These are phyloP conservation scores for Chrysoperla carnea DNA, from an alignment of 1,140 invertebrate genomes.

Conservation along the genomic window DNA sequence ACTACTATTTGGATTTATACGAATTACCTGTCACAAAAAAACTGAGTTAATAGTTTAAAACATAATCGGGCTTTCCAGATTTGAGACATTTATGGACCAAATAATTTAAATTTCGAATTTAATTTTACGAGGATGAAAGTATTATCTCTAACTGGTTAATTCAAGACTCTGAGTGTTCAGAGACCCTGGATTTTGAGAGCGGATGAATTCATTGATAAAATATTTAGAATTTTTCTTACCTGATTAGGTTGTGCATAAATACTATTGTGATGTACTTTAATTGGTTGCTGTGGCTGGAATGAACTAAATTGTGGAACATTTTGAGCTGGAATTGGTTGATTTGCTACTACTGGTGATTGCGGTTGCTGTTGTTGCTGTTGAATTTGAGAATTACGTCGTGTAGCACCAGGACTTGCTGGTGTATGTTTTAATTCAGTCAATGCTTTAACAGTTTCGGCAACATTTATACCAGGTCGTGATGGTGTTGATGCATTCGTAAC, in stretches of 20 bases:
- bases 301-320: too few relatives aligned
- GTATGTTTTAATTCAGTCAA: constrained; percentile 70
- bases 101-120: background rate
- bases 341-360: constrained; percentile 11
- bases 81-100: background rate
- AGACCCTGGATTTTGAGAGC: too few relatives aligned
- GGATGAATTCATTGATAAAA: too few relatives aligned
- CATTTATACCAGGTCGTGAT: constrained; percentile 30
- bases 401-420: constrained; percentile 62
- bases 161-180: too few relatives aligned
- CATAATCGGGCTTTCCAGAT: too few relatives aligned
- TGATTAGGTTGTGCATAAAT: constrained; percentile 4
- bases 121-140: too few relatives aligned
- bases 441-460: constrained; percentile 75
- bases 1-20: constrained; percentile 23
- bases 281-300: background rate
- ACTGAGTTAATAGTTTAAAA: too few relatives aligned
- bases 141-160: too few relatives aligned
- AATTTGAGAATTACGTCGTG: constrained; percentile 32
- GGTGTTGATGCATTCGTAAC: constrained; percentile 2
- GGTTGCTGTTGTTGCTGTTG: constrained; percentile 12
- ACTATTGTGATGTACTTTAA: background rate
- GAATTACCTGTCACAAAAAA: background rate
- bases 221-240: background rate
- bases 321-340: background rate